These are phyloP conservation scores for Leistus spinibarbis DNA, from an alignment of 2,888 invertebrate genomes.

Conservation along the genomic window DNA sequence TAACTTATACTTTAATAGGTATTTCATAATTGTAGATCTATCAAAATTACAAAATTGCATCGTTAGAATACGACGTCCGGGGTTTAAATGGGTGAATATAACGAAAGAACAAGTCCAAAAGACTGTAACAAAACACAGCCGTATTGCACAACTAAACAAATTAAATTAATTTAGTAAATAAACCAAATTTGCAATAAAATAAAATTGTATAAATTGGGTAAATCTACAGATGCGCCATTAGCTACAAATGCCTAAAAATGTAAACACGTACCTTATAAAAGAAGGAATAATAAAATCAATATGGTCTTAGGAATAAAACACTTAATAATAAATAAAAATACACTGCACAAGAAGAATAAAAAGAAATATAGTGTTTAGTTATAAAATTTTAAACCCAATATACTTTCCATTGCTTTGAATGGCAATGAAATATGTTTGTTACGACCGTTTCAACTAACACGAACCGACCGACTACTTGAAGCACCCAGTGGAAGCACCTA, in stretches of 20 bases:
- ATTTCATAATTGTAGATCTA: too few species aligned
- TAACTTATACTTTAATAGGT: too few species aligned
- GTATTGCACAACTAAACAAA: too few species aligned
- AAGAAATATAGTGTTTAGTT: neutral
- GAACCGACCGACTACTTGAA: constrained; percentile 61
- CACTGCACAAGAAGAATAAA: neutral
- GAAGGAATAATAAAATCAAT: neutral
- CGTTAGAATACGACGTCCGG: too few species aligned
- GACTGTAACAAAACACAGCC: too few species aligned
- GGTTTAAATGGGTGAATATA: too few species aligned
- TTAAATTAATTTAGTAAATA: too few species aligned
- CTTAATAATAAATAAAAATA: neutral
- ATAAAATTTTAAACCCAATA: neutral
- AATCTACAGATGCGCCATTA: neutral
- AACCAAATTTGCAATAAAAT: too few species aligned
- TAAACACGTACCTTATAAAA: neutral
- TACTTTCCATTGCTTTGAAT: constrained; percentile 2
- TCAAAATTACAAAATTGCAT: too few species aligned
- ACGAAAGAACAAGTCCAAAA: too few species aligned
- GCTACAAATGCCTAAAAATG: neutral
- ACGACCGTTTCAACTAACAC: constrained; percentile 59
- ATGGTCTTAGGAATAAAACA: neutral
- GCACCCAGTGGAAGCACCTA: constrained; percentile 60
- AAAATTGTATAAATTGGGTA: too few species aligned
- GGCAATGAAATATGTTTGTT: neutral